phyloP scores from a whole-genome alignment of 2,888 invertebrate genomes.

The Lochmaea capreae region DNA sequence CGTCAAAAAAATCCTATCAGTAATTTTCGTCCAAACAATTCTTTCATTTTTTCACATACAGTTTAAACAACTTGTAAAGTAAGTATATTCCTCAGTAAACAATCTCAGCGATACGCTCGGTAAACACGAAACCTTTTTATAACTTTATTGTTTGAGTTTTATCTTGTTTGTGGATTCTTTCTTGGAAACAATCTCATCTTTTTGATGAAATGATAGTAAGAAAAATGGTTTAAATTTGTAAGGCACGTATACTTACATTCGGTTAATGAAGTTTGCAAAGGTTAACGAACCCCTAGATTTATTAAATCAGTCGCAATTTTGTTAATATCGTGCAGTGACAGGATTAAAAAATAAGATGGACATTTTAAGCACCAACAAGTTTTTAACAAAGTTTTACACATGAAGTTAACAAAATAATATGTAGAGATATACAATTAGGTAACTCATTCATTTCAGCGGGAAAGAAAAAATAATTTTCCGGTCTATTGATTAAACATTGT shows the following conservation, averaged over 20 bases:
- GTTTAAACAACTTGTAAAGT: background rate
- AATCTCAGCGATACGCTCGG: background rate
- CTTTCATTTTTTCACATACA: background rate
- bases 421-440: too few species aligned
- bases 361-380: too few species aligned
- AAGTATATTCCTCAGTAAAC: background rate
- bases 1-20: too few species aligned
- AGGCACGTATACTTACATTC: constrained; percentile 1
- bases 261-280: background rate
- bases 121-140: constrained; percentile 3
- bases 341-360: too few species aligned
- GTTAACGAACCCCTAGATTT: background rate
- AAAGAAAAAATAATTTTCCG: too few species aligned
- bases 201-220: constrained; percentile 1
- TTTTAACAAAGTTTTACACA: too few species aligned
- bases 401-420: too few species aligned
- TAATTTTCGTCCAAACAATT: background rate
- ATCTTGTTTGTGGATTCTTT: background rate
- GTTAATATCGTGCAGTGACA: background rate
- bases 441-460: too few species aligned
- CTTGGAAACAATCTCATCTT: background rate
- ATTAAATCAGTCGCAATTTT: background rate
- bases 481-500: too few species aligned
- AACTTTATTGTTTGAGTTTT: constrained; percentile 6
- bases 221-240: background rate